Conservation (phyloP, 2,888 invertebrate species). For the Dicranocentrus wangi region DNA sequence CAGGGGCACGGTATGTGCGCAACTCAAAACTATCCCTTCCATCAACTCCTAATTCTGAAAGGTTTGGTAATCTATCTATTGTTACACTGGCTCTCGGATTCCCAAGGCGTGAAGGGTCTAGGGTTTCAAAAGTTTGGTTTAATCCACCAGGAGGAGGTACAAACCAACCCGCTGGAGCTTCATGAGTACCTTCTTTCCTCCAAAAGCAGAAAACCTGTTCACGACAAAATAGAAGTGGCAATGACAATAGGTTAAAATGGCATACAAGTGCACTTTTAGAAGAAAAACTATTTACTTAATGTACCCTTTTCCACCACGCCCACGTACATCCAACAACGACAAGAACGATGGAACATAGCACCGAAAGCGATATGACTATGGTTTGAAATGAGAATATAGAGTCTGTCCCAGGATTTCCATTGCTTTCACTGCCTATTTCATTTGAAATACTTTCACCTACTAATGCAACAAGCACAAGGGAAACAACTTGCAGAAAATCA, state of each 20-base stretch:
- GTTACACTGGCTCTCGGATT: constrained; percentile 14
- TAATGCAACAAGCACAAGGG: not conserved
- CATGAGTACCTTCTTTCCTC: constrained; percentile 26
- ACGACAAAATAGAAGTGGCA: not conserved
- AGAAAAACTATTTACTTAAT: no score
- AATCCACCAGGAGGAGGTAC: constrained; percentile 1
- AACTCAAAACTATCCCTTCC: constrained; percentile 62
- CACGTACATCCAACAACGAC: constrained; percentile 52
- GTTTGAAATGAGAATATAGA: not conserved
- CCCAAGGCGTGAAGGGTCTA: constrained; percentile 25
- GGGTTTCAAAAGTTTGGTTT: constrained; percentile 1
- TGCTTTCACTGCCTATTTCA: not conserved
- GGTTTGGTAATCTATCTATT: constrained; percentile 54
- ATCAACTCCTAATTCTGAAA: constrained; percentile 39
- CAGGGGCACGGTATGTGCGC: constrained; percentile 35
- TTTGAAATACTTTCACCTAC: not conserved
- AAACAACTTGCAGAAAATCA: not conserved
- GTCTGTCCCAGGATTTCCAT: not conserved
- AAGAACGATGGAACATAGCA: constrained; percentile 31
- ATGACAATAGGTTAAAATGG: no score
- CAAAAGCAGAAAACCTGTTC: constrained; percentile 23
- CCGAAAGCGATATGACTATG: constrained; percentile 28
- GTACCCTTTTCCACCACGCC: constrained; percentile 60
- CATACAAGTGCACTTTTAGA: no score
- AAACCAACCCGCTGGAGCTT: constrained; percentile 43